Evolutionary conservation across 2,113 vertebrate genomes (phyloP).

Genomic region (Echinops telfairi): DNA sequence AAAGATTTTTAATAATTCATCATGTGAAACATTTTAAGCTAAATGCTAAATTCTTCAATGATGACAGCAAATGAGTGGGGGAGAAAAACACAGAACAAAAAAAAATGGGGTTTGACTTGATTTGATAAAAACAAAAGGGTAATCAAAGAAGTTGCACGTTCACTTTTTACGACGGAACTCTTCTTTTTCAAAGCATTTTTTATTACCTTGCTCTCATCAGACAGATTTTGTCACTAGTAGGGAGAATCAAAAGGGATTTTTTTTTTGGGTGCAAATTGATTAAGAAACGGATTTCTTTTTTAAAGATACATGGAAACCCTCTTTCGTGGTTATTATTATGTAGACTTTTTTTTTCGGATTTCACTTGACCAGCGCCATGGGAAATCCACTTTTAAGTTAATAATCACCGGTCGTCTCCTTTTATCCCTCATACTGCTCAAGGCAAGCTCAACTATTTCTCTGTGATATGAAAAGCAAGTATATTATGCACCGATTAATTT

Average conservation of each 20-base stretch:
- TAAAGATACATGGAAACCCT: slow-evolving; percentile 72
- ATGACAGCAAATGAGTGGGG: slow-evolving; percentile 87
- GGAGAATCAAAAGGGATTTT: slow-evolving; percentile 63
- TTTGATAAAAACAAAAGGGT: slow-evolving; percentile 81
- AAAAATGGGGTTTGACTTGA: slow-evolving; percentile 82
- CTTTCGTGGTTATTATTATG: slow-evolving; percentile 64
- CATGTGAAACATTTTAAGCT: slow-evolving; percentile 88
- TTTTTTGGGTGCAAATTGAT: slow-evolving; percentile 80
- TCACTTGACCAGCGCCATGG: background rate
- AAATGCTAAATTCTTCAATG: slow-evolving; percentile 87
- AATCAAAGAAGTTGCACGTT: slow-evolving; percentile 81
- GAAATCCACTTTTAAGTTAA: background rate
- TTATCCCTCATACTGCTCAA: background rate
- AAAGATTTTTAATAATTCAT: slow-evolving; percentile 93
- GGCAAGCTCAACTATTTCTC: background rate
- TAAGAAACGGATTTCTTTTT: slow-evolving; percentile 83
- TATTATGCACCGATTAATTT: background rate
- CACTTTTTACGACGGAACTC: slow-evolving; percentile 75
- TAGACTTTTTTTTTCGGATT: slow-evolving; percentile 42
- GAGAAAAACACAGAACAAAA: slow-evolving; percentile 32
- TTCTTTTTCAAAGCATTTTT: slow-evolving; percentile 78
- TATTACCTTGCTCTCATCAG: slow-evolving; percentile 78
- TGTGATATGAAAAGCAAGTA: background rate
- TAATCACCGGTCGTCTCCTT: background rate
- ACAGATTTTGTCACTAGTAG: slow-evolving; percentile 82